These are phyloP conservation scores for Eupithecia vulgata DNA, from an alignment of 2,888 invertebrate species.

Conservation along the genomic window DNA sequence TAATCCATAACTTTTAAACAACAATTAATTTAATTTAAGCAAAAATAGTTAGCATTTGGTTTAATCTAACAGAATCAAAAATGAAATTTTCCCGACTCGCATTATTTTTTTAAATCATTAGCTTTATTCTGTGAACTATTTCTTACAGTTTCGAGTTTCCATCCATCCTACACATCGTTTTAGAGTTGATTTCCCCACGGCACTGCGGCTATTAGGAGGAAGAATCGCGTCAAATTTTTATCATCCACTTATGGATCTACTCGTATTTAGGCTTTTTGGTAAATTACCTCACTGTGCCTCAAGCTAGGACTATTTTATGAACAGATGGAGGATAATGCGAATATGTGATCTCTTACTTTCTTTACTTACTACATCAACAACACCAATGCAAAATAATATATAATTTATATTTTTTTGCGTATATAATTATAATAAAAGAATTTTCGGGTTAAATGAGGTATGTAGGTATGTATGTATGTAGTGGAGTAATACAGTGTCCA, in stretches of 20 bases:
- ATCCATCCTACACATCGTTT: constrained; percentile 50
- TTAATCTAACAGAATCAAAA: neutral
- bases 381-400: too few species aligned
- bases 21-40: neutral
- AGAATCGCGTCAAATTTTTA: constrained; percentile 76
- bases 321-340: neutral
- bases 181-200: constrained; percentile 75
- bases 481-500: neutral
- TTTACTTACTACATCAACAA: too few species aligned
- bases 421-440: too few species aligned
- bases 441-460: neutral
- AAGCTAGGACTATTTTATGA: constrained; percentile 6
- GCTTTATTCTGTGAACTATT: constrained; percentile 21
- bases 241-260: constrained; percentile 66
- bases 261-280: constrained; percentile 62
- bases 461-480: neutral
- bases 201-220: constrained; percentile 61
- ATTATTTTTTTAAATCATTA: constrained; percentile 4
- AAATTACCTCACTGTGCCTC: constrained; percentile 54
- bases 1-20: neutral
- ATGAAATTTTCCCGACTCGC: constrained; percentile 5
- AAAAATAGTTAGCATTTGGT: neutral
- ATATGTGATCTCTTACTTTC: neutral
- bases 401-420: too few species aligned
- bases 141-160: constrained; percentile 26